Conservation (phyloP, 2,888 invertebrate species). For the Scaptomyza cyrtandrae region DNA sequence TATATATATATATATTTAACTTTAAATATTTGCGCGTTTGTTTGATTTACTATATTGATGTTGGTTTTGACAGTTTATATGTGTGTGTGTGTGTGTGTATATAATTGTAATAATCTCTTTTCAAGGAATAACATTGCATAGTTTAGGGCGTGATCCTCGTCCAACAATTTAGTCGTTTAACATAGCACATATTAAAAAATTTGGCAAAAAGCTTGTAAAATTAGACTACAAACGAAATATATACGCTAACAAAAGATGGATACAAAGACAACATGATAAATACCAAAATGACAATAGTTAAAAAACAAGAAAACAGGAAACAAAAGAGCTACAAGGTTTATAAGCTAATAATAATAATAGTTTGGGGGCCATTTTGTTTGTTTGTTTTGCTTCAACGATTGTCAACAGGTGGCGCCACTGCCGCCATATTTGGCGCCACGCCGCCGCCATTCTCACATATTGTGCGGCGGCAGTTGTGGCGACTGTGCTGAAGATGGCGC, state of each 20-base stretch:
- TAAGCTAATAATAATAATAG: slow-evolving; percentile 45
- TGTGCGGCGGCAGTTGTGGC: slow-evolving; percentile 38
- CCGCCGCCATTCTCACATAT: slow-evolving; percentile 75
- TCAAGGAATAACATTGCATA: slow-evolving; percentile 81
- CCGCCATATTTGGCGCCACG: slow-evolving; percentile 73
- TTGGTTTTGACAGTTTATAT: slow-evolving; percentile 45
- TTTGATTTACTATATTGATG: slow-evolving; percentile 41
- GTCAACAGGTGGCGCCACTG: slow-evolving; percentile 79
- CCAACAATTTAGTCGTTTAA: slow-evolving; percentile 73
- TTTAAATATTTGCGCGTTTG: slow-evolving; percentile 49
- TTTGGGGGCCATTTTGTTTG: slow-evolving; percentile 8
- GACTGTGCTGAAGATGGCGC: slow-evolving; percentile 47
- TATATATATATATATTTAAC: slow-evolving; percentile 36
- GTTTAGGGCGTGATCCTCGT: slow-evolving; percentile 67
- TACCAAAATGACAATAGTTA: slow-evolving; percentile 13
- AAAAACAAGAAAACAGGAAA: not conserved
- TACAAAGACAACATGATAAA: slow-evolving; percentile 41
- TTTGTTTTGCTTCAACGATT: slow-evolving; percentile 37
- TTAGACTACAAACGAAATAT: slow-evolving; percentile 72
- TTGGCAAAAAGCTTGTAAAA: slow-evolving; percentile 79
- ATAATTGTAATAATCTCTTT: slow-evolving; percentile 79
- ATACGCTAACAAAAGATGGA: slow-evolving; percentile 45
- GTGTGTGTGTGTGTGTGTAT: slow-evolving; percentile 46
- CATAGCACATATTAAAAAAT: slow-evolving; percentile 72
- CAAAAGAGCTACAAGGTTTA: slow-evolving; percentile 18